Evolutionary conservation across 2,888 invertebrate species (phyloP).

Genomic region (Cantharis rufa): DNA sequence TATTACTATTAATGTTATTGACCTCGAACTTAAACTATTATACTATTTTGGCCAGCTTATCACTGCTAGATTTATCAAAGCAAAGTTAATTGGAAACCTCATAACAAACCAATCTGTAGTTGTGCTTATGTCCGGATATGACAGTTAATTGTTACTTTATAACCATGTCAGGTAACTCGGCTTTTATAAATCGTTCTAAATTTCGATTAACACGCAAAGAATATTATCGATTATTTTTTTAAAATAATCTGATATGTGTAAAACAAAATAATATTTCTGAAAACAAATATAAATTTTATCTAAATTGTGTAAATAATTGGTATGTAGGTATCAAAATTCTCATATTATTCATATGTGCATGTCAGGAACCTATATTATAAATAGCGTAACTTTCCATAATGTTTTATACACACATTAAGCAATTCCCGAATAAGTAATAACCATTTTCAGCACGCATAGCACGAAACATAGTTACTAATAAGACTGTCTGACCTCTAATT

Average conservation of each 20-base stretch:
- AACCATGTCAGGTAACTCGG: not conserved
- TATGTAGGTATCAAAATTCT: not conserved
- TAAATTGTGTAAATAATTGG: not conserved
- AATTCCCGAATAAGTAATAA: not conserved
- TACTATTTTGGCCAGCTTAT: not conserved
- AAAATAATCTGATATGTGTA: not conserved
- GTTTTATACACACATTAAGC: constrained; percentile 17
- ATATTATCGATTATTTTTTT: not conserved
- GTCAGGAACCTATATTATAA: not conserved
- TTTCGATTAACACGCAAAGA: not conserved
- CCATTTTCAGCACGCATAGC: constrained; percentile 19
- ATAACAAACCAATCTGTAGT: not conserved
- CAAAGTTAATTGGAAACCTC: not conserved
- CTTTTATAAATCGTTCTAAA: not conserved
- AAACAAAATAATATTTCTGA: not conserved
- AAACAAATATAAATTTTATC: not conserved
- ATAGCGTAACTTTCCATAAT: not conserved
- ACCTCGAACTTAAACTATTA: not conserved
- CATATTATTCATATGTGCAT: not conserved
- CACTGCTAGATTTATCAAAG: not conserved
- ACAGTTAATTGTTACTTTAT: not conserved
- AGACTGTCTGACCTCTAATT: constrained; percentile 13
- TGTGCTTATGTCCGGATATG: not conserved
- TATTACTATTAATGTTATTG: not conserved
- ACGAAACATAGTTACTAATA: constrained; percentile 11